These are phyloP conservation scores for Cephus sareptanus DNA, from an alignment of 2,888 invertebrate species.

Conservation along the genomic window DNA sequence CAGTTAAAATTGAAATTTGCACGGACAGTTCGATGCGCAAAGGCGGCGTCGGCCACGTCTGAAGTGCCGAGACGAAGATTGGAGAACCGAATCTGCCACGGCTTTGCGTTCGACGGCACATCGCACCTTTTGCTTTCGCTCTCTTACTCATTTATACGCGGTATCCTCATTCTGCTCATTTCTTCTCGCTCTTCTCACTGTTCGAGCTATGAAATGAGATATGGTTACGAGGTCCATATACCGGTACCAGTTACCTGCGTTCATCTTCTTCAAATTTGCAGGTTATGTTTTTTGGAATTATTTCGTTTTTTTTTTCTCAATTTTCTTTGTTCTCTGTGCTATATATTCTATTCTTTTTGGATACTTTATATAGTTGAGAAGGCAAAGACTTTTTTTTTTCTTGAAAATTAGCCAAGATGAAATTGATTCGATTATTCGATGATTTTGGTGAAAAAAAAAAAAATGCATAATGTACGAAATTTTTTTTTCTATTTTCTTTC, in stretches of 20 bases:
- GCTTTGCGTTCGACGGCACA: slow-evolving; percentile 50
- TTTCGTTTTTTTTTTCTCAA: background rate
- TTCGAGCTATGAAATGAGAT: slow-evolving; percentile 58
- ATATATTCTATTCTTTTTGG: background rate
- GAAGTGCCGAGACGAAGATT: slow-evolving; percentile 59
- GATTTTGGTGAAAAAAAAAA: background rate
- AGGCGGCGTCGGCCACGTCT: slow-evolving; percentile 68
- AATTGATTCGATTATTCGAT: background rate
- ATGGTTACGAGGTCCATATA: slow-evolving; percentile 47
- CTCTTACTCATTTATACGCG: slow-evolving; percentile 25
- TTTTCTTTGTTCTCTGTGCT: background rate
- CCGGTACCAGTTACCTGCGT: slow-evolving; percentile 23
- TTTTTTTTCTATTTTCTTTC: background rate
- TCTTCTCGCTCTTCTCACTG: slow-evolving; percentile 19
- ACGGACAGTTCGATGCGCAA: slow-evolving; percentile 66
- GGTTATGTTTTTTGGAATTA: slow-evolving; percentile 44
- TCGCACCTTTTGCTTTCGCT: slow-evolving; percentile 25
- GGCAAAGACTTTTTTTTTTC: background rate
- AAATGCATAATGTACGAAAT: background rate
- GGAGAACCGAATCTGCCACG: slow-evolving; percentile 63
- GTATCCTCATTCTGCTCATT: background rate
- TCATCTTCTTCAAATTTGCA: slow-evolving; percentile 51
- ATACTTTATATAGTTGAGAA: too few species aligned
- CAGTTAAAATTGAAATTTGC: slow-evolving; percentile 67
- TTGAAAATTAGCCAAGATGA: background rate